A percentile compares a stretch with the other conserved stretches of the same genome.
Evolutionary conservation across 2,113 vertebrate species (phyloP).

Genomic region (Eubucco bourcierii): DNA sequence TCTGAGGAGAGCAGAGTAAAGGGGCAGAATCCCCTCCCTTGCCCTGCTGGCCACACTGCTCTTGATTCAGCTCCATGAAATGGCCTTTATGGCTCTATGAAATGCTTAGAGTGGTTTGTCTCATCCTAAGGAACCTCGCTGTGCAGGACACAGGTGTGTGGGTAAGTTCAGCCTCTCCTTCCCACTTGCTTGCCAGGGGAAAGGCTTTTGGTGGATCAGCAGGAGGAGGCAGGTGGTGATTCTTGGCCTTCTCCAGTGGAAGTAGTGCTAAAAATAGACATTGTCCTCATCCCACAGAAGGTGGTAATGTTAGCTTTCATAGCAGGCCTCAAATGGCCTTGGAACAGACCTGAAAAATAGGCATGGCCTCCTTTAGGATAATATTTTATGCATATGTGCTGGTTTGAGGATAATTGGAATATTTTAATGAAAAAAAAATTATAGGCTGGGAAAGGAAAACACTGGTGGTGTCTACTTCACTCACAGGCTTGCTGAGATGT

Average conservation of each 20-base stretch:
- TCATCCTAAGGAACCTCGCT: accelerated
- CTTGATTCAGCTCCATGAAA: too few relatives aligned
- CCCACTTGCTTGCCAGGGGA: background rate
- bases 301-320: accelerated
- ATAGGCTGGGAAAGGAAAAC: too few relatives aligned
- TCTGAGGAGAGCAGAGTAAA: too few relatives aligned
- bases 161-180: background rate
- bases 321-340: background rate
- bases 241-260: background rate
- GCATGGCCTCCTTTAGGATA: background rate
- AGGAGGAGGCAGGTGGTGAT: background rate
- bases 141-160: accelerated
- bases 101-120: background rate
- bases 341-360: background rate
- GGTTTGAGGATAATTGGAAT: too few relatives aligned
- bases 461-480: too few relatives aligned
- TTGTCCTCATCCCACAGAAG: background rate
- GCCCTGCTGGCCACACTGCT: too few relatives aligned
- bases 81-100: background rate
- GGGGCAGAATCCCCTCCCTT: too few relatives aligned
- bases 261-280: constrained; percentile 2
- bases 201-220: background rate
- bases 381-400: background rate
- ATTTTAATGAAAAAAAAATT: too few relatives aligned
- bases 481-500: too few relatives aligned